Conservation (phyloP, 2,113 vertebrate genomes). For the Sapayoa aenigma region DNA sequence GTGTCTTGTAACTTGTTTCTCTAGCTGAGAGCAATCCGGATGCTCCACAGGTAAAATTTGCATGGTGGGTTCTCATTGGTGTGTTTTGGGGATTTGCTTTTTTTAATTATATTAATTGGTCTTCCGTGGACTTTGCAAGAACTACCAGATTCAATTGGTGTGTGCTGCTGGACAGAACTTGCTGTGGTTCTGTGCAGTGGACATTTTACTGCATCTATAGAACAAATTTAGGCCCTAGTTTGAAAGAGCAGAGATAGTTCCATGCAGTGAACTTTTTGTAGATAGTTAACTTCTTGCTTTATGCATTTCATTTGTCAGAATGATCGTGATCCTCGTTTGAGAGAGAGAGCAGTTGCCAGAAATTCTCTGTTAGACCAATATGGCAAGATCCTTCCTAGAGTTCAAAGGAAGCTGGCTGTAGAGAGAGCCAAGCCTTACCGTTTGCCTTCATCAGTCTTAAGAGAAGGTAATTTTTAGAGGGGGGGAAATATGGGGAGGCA, state of each 20-base stretch:
- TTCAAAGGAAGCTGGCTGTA: conserved; percentile 87
- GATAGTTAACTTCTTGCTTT: background rate
- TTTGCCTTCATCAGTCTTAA: conserved; percentile 73
- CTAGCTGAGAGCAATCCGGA: background rate
- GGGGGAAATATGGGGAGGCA: too few relatives aligned
- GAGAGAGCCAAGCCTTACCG: conserved; percentile 88
- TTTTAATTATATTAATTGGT: background rate
- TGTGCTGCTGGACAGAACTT: background rate
- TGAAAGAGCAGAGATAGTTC: background rate
- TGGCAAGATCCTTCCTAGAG: conserved; percentile 86
- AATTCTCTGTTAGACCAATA: conserved; percentile 90
- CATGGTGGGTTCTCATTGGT: background rate
- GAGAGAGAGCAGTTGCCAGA: conserved; percentile 84
- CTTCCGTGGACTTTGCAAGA: background rate
- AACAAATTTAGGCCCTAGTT: too few relatives aligned
- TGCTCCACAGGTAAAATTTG: background rate
- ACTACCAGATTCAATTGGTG: background rate
- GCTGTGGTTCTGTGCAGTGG: background rate
- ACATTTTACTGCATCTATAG: background rate
- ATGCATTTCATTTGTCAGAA: conserved; percentile 68
- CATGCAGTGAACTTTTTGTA: background rate
- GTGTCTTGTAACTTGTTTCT: background rate
- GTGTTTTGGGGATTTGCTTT: background rate
- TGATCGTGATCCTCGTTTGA: conserved; percentile 83
- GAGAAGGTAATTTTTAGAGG: conserved; percentile 78